A percentile compares a stretch with the other conserved stretches of the same genome.
phyloP scores from a whole-genome alignment of 2,888 invertebrate species.

The Orgyia antiqua region DNA sequence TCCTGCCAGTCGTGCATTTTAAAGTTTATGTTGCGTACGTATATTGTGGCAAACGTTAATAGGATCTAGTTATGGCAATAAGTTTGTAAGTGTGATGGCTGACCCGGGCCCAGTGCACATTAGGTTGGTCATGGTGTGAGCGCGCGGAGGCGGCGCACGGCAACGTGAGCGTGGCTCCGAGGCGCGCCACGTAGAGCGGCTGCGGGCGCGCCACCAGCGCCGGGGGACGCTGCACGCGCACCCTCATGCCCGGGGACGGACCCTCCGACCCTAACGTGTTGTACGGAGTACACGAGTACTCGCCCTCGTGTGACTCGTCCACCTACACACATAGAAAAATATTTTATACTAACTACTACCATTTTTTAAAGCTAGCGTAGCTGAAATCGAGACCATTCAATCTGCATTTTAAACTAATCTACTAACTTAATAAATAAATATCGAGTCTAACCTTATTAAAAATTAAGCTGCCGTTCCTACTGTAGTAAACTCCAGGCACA shows the following conservation, averaged over 20 bases:
- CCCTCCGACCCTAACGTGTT: conserved; percentile 93
- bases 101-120: conserved; percentile 42
- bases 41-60: no score
- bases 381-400: no score
- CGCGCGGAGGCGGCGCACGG: conserved; percentile 89
- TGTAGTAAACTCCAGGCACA: conserved; percentile 90
- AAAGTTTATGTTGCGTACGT: no score
- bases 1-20: no score
- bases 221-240: conserved; percentile 91
- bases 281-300: conserved; percentile 94
- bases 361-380: no score
- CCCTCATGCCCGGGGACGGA: conserved; percentile 89
- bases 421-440: background rate
- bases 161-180: conserved; percentile 88
- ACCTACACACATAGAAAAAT: no score
- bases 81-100: no score
- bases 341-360: no score
- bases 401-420: background rate
- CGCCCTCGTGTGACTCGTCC: conserved; percentile 90
- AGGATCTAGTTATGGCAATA: no score
- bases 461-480: conserved; percentile 89
- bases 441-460: conserved; percentile 88
- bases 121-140: conserved; percentile 26
- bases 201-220: conserved; percentile 88
- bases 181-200: conserved; percentile 89